Percentiles rank a stretch among this genome's conserved stretches.
phyloP scores from a whole-genome alignment of 1,140 invertebrate genomes.

The Zaprionus taronus region DNA sequence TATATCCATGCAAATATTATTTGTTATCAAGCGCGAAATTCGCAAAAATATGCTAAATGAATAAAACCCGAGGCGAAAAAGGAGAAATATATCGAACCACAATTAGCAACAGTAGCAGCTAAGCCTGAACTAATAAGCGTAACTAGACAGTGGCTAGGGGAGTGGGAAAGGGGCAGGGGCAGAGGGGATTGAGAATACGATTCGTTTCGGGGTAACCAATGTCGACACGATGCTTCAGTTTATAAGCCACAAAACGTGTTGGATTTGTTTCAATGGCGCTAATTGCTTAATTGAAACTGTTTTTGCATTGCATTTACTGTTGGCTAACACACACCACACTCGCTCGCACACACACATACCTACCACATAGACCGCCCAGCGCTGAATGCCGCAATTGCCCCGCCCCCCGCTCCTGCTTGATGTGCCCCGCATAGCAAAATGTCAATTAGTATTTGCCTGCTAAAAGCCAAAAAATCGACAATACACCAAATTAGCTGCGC shows the following conservation, averaged over 20 bases:
- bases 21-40: conserved; percentile 72
- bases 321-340: conserved; percentile 37
- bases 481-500: conserved; percentile 63
- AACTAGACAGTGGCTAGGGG: neutral
- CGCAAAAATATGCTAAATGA: conserved; percentile 79
- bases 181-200: neutral
- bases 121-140: neutral
- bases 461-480: conserved; percentile 78
- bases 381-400: conserved; percentile 1
- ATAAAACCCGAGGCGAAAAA: conserved; percentile 18
- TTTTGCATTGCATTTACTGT: conserved; percentile 75
- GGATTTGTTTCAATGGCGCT: conserved; percentile 81
- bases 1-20: conserved; percentile 51
- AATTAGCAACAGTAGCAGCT: conserved; percentile 64
- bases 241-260: conserved; percentile 82
- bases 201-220: conserved; percentile 56
- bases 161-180: neutral
- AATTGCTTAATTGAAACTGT: conserved; percentile 83
- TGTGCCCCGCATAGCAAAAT: conserved; percentile 69
- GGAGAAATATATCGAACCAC: conserved; percentile 21
- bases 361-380: neutral
- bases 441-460: conserved; percentile 79
- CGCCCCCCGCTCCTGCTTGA: neutral
- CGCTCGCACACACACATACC: conserved; percentile 16
- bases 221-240: conserved; percentile 77